Evolutionary conservation across 2,888 invertebrate species (phyloP).

Genomic region (Machimus atricapillus): DNA sequence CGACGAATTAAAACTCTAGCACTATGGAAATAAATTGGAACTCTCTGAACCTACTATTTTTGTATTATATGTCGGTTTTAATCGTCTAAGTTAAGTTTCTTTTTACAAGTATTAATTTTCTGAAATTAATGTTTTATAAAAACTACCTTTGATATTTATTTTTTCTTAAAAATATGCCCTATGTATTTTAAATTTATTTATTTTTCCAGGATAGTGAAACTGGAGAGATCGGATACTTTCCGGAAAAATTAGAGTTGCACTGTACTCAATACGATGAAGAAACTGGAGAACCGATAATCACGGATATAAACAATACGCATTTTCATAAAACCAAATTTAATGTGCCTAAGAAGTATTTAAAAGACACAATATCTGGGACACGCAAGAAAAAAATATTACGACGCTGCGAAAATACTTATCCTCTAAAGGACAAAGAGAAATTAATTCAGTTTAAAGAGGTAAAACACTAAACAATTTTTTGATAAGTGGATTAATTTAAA

Average conservation of each 20-base stretch:
- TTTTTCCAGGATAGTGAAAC: conserved; percentile 57
- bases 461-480: not conserved
- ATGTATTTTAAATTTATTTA: not conserved
- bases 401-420: conserved; percentile 43
- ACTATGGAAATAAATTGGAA: no score
- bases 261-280: conserved; percentile 56
- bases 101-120: no score
- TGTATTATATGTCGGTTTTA: no score
- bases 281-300: conserved; percentile 59
- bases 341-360: conserved; percentile 57
- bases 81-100: no score
- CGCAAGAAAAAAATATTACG: not conserved
- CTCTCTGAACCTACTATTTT: no score
- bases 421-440: conserved; percentile 44
- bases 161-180: not conserved
- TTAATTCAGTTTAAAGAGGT: conserved; percentile 50
- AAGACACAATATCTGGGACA: not conserved
- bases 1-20: no score
- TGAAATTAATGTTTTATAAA: no score
- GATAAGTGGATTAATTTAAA: not conserved
- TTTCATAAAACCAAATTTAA: conserved; percentile 59
- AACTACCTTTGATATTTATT: not conserved
- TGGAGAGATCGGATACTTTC: conserved; percentile 56
- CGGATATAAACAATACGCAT: conserved; percentile 55
- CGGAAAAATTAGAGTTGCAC: conserved; percentile 47